Base-by-base conservation (phyloP, 2,797 vertebrate genomes). In the Podarcis lilfordi region DNA sequence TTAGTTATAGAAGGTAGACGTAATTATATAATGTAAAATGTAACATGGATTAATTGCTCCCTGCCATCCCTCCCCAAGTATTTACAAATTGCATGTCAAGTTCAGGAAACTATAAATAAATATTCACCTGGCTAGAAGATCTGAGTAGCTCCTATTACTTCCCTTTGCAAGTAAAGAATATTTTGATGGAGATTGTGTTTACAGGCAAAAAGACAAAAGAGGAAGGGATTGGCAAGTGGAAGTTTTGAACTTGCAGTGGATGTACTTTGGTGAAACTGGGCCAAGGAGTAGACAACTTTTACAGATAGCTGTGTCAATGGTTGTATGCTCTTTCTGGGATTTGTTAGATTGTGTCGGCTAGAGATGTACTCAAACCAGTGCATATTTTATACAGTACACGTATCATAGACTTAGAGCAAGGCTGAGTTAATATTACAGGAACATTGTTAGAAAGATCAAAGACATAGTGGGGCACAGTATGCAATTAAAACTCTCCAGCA, bases 371-470 rank as follows among this genome's bases (percentile, higher is more conserved):
- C 59, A 68, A 45, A 29, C 8, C 9, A 78, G 27, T 27, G n/a
- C 74, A 11, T 43, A 43, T 45, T 66, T 66, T 66, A 78, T 78
- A 13, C 5, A 78, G 78, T 78, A 13, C 5, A 78, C n/a, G 21
- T 40, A 64, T 61, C 15, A 3, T 61, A 32, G 55, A n/a, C 15
- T 40, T 78, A n/a, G 69, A 43, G n/a, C 61, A 71, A 74, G 50
- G 23, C 32, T 84, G 10, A 68, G 35, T 69, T 79, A 69, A 45
- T 69, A 27, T 27, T 68, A 10, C 11, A 64, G 19, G 40, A 15
- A 11, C 61, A 79, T 86, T 86, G n/a, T 79, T 79, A 69, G 4
- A 69, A 86, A 86, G 64, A 80, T 71, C 40, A 80, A 50, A 79
- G 29, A 17, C 76, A 45, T 19, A 68, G 7, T 3, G 21, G 19